phyloP scores from a whole-genome alignment of 2,113 vertebrate genomes.

The Gymnobelideus leadbeateri region DNA sequence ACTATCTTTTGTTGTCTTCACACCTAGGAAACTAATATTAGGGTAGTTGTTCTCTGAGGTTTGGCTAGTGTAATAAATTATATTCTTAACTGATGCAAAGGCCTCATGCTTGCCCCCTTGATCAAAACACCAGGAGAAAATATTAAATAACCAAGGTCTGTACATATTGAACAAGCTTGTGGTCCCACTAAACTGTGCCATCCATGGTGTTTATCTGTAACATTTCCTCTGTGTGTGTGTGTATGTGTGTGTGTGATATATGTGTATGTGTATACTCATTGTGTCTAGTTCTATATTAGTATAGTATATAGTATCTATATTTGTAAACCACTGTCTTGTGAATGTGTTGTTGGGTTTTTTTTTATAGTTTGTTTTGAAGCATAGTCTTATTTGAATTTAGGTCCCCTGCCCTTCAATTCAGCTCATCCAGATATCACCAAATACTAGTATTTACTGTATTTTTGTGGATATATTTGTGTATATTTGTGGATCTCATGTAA shows the following conservation, averaged over 20 bases:
- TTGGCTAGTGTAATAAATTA: not conserved
- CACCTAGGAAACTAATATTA: slow-evolving; percentile 2
- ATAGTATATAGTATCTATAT: too few relatives aligned
- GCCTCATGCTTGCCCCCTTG: not conserved
- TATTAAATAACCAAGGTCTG: not conserved
- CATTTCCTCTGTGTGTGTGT: too few relatives aligned
- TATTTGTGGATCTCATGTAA: not conserved
- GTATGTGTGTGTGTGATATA: too few relatives aligned
- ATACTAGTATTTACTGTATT: not conserved
- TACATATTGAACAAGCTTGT: not conserved
- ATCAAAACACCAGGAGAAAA: not conserved
- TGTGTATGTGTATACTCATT: not conserved
- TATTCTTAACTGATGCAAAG: not conserved
- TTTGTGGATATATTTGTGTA: too few relatives aligned
- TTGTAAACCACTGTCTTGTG: not conserved
- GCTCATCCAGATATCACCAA: not conserved
- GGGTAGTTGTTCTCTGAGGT: not conserved
- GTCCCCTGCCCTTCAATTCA: not conserved
- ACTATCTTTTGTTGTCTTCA: slow-evolving; percentile 15
- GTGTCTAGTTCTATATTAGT: not conserved
- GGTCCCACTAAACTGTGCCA: not conserved
- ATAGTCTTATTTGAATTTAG: not conserved
- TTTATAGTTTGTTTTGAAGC: not conserved
- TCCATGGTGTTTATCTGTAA: not conserved
- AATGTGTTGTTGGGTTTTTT: not conserved